These are phyloP conservation scores for Oreochromis spilurus DNA, from an alignment of 2,113 vertebrate species.

Conservation along the genomic window DNA sequence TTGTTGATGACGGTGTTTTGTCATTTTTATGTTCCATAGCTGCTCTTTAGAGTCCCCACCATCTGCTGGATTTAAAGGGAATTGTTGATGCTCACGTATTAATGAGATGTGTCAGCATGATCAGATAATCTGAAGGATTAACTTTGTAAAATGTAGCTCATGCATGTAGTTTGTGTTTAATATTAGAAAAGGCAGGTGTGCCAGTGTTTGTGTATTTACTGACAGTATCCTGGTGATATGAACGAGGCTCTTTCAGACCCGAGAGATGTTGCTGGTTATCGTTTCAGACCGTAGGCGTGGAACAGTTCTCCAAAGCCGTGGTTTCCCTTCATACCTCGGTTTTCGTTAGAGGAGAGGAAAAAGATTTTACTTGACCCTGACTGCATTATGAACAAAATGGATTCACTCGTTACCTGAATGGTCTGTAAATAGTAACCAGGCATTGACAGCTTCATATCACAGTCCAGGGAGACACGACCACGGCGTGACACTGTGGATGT, in stretches of 20 bases:
- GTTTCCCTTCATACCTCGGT: neutral
- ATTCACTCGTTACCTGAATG: neutral
- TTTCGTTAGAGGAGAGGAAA: neutral
- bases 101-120: neutral
- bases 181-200: constrained; percentile 42
- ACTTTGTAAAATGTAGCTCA: constrained; percentile 45
- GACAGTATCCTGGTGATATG: constrained; percentile 53
- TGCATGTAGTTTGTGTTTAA: constrained; percentile 68
- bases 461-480: neutral
- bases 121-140: neutral
- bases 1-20: neutral
- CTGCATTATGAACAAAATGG: neutral
- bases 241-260: neutral
- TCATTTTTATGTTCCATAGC: neutral
- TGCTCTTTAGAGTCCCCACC: neutral
- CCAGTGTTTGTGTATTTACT: constrained; percentile 37
- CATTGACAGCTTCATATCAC: neutral
- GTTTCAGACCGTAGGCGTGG: neutral
- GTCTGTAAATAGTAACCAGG: neutral
- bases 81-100: neutral
- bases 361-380: neutral
- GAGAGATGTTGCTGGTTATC: neutral
- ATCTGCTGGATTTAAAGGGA: neutral
- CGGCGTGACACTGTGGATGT: neutral
- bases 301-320: neutral